Evolutionary conservation across 2,888 invertebrate genomes (phyloP).

Genomic region (Coelinius sp.): DNA sequence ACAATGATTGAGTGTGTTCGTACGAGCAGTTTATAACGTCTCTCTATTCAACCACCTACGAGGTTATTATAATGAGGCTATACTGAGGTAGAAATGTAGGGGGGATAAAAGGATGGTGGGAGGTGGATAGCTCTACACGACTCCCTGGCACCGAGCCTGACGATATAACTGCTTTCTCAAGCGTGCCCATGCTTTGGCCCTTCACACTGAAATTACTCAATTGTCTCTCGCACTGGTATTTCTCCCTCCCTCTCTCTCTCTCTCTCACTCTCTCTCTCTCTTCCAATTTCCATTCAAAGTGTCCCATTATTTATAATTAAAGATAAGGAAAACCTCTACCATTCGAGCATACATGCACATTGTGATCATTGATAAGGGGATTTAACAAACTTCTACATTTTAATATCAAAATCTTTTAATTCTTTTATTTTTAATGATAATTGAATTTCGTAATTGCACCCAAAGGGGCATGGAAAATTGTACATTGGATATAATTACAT

Average conservation of each 20-base stretch:
- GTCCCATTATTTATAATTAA: slow-evolving; percentile 22
- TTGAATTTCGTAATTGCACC: background rate
- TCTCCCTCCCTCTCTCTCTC: background rate
- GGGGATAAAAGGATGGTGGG: background rate
- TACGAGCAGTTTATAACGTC: background rate
- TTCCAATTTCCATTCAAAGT: slow-evolving; percentile 21
- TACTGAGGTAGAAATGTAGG: slow-evolving; percentile 12
- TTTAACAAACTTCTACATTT: background rate
- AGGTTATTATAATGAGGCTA: slow-evolving; percentile 59
- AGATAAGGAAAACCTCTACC: background rate
- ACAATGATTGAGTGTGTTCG: background rate
- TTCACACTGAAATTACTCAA: slow-evolving; percentile 22
- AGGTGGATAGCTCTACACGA: slow-evolving; percentile 56
- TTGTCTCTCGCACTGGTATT: slow-evolving; percentile 18
- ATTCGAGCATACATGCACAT: slow-evolving; percentile 1
- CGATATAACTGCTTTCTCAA: slow-evolving; percentile 50
- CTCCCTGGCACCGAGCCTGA: slow-evolving; percentile 58
- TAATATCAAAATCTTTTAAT: background rate
- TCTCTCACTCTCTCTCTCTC: background rate
- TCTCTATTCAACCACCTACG: slow-evolving; percentile 34
- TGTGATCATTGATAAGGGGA: slow-evolving; percentile 3
- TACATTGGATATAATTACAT: background rate
- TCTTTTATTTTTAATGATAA: background rate
- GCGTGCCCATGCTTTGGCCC: slow-evolving; percentile 12
- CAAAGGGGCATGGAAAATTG: background rate